Conservation (phyloP, 2,113 vertebrate genomes). For the Promerops cafer region DNA sequence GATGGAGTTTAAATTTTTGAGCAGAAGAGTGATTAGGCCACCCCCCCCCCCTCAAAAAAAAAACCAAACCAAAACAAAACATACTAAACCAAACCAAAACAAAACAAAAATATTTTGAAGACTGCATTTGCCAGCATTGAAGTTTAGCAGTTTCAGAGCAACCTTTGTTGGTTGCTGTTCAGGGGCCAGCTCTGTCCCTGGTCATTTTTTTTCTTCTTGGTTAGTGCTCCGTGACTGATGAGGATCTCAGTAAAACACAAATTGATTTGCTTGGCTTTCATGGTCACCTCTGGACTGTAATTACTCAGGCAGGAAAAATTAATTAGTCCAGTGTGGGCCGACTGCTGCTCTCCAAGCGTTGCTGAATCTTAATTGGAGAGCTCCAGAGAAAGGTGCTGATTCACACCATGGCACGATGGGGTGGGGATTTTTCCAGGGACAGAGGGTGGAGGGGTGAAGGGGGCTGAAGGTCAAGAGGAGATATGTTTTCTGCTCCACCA, state of each 20-base stretch:
- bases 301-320: slow-evolving; percentile 66
- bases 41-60: too few species aligned
- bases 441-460: background rate
- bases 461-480: slow-evolving; percentile 19
- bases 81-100: background rate
- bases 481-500: background rate
- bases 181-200: background rate
- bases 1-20: background rate
- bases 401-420: background rate
- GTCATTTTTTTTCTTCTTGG: slow-evolving; percentile 18
- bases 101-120: background rate
- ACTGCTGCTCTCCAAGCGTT: slow-evolving; percentile 11
- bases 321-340: slow-evolving; percentile 53
- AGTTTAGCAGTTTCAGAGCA: background rate
- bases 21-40: background rate
- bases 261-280: slow-evolving; percentile 64
- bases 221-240: slow-evolving; percentile 60
- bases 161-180: background rate
- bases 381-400: slow-evolving; percentile 40
- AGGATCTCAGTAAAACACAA: slow-evolving; percentile 65
- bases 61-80: background rate
- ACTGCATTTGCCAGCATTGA: background rate
- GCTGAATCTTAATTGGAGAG: slow-evolving; percentile 50
- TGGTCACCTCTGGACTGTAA: slow-evolving; percentile 67
- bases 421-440: background rate